Conservation (phyloP, 2,113 vertebrate genomes). For the Rafetus swinhoei region DNA sequence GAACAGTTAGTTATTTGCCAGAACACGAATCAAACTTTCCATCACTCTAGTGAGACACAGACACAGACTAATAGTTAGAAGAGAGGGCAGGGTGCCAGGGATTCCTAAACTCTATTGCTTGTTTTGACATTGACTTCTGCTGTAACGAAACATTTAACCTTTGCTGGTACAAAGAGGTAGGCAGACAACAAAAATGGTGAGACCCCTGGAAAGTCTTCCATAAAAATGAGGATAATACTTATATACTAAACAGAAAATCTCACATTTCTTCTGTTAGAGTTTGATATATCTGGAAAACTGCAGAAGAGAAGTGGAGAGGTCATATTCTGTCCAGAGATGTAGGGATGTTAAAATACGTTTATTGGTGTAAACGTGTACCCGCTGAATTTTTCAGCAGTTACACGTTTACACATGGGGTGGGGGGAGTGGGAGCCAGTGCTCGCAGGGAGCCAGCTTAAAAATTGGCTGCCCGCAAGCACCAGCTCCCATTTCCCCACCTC, state of each 20-base stretch:
- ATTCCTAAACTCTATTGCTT: not conserved
- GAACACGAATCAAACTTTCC: not conserved
- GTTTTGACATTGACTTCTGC: not conserved
- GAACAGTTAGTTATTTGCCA: not conserved
- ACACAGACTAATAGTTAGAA: not conserved
- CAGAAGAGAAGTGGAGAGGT: not conserved
- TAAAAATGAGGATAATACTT: not conserved
- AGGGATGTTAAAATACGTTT: too few relatives aligned
- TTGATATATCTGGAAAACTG: constrained; percentile 20
- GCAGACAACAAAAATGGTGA: not conserved
- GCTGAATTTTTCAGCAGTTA: too few relatives aligned
- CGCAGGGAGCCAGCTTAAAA: too few relatives aligned
- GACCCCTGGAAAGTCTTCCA: not conserved
- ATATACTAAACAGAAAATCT: not conserved
- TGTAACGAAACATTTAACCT: not conserved
- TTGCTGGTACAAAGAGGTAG: not conserved
- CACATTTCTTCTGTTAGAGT: not conserved
- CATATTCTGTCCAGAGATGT: too few relatives aligned
- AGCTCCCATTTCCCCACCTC: too few relatives aligned
- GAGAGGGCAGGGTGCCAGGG: not conserved
- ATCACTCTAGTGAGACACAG: not conserved
- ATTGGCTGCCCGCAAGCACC: too few relatives aligned
- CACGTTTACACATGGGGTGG: too few relatives aligned
- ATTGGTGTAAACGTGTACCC: too few relatives aligned
- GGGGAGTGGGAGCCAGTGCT: too few relatives aligned